Base-by-base conservation (phyloP, 2,113 vertebrate species). In the Ailurus styani region DNA sequence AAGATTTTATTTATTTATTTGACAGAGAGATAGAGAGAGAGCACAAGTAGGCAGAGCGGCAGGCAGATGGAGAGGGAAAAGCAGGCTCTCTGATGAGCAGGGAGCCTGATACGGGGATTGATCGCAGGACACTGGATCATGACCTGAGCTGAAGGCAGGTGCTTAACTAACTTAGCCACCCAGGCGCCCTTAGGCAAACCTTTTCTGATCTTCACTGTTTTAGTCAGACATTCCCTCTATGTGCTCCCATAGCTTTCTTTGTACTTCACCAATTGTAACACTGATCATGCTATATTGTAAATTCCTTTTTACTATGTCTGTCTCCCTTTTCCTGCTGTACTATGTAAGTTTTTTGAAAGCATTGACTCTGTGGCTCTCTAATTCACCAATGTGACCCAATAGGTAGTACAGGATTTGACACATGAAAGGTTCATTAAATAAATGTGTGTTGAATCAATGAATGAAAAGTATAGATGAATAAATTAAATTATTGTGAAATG, bases 401-500 rank as follows among this genome's bases (percentile, higher is more conserved):
- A 62, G 5, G n/a, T 93, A 93, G n/a, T n/a, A 96, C 7, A 94
- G 42, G 94, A 77, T 52, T 31, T 97, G 45, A 90, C 47, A 94
- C 47, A 68, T 66, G 82, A 88, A 21, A 68, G 12, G 11, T 18
- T 29, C 31, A 72, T 91, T 94, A 88, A 90, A 64, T n/a, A 95
- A 79, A 83, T 82, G 25, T 85, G 91, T 83, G 42, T 45, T 86
- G 17, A 93, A 87, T 84, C 23, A 79, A 73, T 81, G 10, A 95
- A 34, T 86, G 37, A 78, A 78, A 85, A 88, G 66, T n/a, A 62
- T 31, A 75, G 60, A 60, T 47, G 3, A 83, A 55, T 82, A 34
- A 89, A 85, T 84, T 72, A 87, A 97, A 81, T 75, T 94, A 91
- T 5, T 96, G 40, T 57, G n/a, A 87, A 96, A 84, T n/a, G 5